These are phyloP conservation scores for Dipus sagitta DNA, from an alignment of 2,797 vertebrate genomes.

Conservation along the genomic window DNA sequence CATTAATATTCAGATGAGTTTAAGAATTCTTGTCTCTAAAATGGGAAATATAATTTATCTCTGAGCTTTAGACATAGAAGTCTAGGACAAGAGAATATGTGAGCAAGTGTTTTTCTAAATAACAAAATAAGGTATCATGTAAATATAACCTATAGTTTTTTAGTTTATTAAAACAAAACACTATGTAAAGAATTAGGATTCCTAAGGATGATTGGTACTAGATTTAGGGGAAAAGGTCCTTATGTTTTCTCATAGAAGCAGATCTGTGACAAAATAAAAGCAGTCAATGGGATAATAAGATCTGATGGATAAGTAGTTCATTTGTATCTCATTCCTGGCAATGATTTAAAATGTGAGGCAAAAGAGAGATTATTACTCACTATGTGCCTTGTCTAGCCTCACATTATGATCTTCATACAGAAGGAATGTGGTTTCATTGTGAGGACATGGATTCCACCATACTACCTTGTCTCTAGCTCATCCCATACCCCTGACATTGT, in stretches of 20 bases:
- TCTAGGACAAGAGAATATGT: slow-evolving; percentile 21
- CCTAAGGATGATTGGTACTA: slow-evolving; percentile 15
- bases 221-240: not conserved
- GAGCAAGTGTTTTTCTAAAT: not conserved
- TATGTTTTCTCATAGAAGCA: slow-evolving; percentile 41
- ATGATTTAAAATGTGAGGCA: slow-evolving; percentile 40
- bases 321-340: slow-evolving; percentile 33
- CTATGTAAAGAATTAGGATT: slow-evolving; percentile 42
- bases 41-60: slow-evolving; percentile 53
- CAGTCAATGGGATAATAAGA: not conserved
- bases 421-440: not conserved
- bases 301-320: slow-evolving; percentile 19
- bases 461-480: accelerated
- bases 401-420: not conserved
- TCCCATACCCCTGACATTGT: not conserved
- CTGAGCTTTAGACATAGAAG: not conserved
- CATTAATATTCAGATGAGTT: not conserved
- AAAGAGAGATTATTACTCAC: not conserved
- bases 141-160: slow-evolving; percentile 42
- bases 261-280: slow-evolving; percentile 12
- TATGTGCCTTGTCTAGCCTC: not conserved
- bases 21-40: slow-evolving; percentile 50
- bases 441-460: not conserved
- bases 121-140: not conserved
- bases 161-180: slow-evolving; percentile 25